Evolutionary conservation across 2,888 invertebrate genomes (phyloP), one percentile per base, ranked within the genome.

Genomic region (Melinaea menophilus): DNA sequence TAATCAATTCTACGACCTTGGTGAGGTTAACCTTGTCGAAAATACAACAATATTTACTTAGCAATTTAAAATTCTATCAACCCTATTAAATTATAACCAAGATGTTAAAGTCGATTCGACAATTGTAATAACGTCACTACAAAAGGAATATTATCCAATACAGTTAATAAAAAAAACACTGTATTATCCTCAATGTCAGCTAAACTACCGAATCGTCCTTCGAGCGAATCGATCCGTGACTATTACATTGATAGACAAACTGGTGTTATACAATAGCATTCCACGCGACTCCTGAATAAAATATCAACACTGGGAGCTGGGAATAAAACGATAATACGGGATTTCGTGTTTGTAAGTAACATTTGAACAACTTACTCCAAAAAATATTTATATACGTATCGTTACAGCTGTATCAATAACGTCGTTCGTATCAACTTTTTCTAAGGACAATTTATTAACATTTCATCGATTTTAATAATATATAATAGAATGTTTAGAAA

Each of bases 221-320:
- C 69, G 59, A 56, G 58, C 41, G 67, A 69, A 75, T 73, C 75
- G 73, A 75, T 71, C 72, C 68, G 65, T 67, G 61, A 67, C 69
- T 59, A 61, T 71, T 69, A 71, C 69, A 63, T 67, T 68, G 65
- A 68, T 69, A 69, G 63, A 69, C 55, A 46, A 56, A 61, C 65
- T 65, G 63, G 47, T 58, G 65, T 61, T 62, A 65, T 58, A 70
- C 69, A 67, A 69, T 60, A 60, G 55, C 51, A 60, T 67, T 56
- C 58, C 63, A 67, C 34, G 37, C 48, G 58, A 57, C 55, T 61
- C 56, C 58, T 58, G 61, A 58, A 62, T 61, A 59, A 37, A 61
- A 37, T 31, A 47, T 37, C 37, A 37, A 37, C 37, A 37, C 37
- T 5, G 37, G 7, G 33, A 46, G 33, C 33, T 45, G 13, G 22